Conservation (phyloP, 1,140 invertebrate species). For the Drosophila saltans region DNA sequence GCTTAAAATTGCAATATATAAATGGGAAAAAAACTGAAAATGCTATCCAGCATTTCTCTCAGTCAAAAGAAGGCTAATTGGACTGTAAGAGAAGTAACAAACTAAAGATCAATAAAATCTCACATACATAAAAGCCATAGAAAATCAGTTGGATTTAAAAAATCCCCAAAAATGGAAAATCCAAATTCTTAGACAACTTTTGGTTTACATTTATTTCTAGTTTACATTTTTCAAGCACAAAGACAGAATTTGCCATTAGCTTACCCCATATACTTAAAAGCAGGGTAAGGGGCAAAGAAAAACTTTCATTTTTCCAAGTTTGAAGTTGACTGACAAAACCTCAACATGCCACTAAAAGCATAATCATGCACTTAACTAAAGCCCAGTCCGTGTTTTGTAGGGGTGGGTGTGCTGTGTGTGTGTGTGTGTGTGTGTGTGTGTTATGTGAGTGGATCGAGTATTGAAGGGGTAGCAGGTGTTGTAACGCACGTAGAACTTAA, state of each 20-base stretch:
- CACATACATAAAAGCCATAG: conserved; percentile 7
- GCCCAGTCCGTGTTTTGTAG: conserved; percentile 54
- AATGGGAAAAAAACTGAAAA: not conserved
- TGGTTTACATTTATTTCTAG: conserved; percentile 5
- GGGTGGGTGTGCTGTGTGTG: conserved; percentile 5
- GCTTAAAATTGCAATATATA: conserved; percentile 5
- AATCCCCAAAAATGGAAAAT: conserved; percentile 16
- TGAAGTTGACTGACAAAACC: conserved; percentile 68
- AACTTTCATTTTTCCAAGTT: conserved; percentile 23
- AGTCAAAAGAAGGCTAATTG: conserved; percentile 19
- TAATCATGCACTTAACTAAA: conserved; percentile 82
- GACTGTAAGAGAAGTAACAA: not conserved
- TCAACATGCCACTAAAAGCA: conserved; percentile 81
- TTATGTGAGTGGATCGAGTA: not conserved
- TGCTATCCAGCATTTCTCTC: not conserved
- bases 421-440: conserved; percentile 22
- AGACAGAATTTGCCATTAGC: conserved; percentile 71
- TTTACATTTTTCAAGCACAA: not conserved
- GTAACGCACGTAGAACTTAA: conserved; percentile 78
- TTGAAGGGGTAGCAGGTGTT: conserved; percentile 37
- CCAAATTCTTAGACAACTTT: conserved; percentile 26
- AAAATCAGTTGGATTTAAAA: conserved; percentile 30
- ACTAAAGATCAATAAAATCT: not conserved
- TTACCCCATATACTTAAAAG: conserved; percentile 53
- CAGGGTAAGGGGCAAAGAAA: conserved; percentile 37